These are phyloP conservation scores for Astreopora myriophthalma DNA, from an alignment of 64 coral and sea anemone species.

Conservation along the genomic window DNA sequence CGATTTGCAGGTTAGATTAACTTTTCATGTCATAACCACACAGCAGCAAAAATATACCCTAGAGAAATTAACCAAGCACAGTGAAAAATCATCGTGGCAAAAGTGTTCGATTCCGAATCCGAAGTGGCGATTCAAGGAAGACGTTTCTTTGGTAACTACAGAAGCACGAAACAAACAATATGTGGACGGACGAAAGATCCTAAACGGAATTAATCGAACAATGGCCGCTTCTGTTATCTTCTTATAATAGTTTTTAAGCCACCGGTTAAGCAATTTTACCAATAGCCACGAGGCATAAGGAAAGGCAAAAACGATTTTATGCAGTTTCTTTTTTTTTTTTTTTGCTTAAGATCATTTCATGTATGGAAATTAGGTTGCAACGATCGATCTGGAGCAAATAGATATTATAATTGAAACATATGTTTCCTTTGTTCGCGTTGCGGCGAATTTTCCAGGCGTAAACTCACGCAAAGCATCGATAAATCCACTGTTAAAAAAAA, in stretches of 20 bases:
- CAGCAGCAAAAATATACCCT: not conserved
- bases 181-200: not conserved
- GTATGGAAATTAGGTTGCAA: not conserved
- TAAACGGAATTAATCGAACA: constrained; percentile 13
- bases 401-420: not conserved
- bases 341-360: too few relatives aligned
- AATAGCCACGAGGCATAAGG: not conserved
- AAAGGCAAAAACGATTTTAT: not conserved
- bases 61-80: constrained; percentile 1
- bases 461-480: not conserved
- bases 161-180: not conserved
- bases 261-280: too few relatives aligned
- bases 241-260: not conserved
- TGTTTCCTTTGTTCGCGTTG: not conserved
- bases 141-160: not conserved
- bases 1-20: constrained; percentile 28
- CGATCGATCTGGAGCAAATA: not conserved
- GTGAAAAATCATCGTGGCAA: not conserved
- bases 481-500: too few relatives aligned
- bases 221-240: not conserved
- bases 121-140: not conserved
- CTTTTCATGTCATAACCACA: not conserved
- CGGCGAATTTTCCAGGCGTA: not conserved
- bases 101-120: not conserved
- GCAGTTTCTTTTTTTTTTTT: not conserved